phyloP scores from a whole-genome alignment of 2,113 vertebrate species.

The Nesospiza acunhae region DNA sequence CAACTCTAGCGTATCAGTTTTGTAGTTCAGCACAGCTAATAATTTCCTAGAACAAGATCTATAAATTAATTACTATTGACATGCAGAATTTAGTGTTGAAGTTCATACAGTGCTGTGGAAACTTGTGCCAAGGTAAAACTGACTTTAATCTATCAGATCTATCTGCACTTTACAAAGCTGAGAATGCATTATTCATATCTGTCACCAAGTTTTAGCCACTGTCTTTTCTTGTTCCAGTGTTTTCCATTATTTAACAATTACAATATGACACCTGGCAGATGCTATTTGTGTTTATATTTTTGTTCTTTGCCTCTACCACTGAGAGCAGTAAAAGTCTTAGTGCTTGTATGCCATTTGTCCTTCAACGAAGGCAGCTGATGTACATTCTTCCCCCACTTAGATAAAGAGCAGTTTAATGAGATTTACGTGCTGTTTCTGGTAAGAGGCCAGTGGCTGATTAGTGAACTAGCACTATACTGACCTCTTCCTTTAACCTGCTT shows the following conservation, averaged over 20 bases:
- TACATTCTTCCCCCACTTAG: background rate
- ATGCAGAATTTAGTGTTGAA: background rate
- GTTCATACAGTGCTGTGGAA: background rate
- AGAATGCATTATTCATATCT: background rate
- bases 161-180: background rate
- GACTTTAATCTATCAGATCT: background rate
- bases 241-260: background rate
- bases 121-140: background rate
- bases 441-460: constrained; percentile 45
- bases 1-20: background rate
- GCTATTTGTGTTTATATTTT: background rate
- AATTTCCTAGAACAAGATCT: background rate
- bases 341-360: background rate
- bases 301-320: background rate
- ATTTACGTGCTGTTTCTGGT: constrained; percentile 43
- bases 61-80: background rate
- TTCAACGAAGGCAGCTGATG: background rate
- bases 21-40: background rate
- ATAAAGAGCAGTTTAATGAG: constrained; percentile 52
- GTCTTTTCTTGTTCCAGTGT: background rate
- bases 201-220: background rate
- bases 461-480: background rate
- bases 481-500: background rate
- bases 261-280: background rate
- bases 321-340: background rate